Conservation (phyloP, 2,888 invertebrate species). For the Lasioglossum marginatum region DNA sequence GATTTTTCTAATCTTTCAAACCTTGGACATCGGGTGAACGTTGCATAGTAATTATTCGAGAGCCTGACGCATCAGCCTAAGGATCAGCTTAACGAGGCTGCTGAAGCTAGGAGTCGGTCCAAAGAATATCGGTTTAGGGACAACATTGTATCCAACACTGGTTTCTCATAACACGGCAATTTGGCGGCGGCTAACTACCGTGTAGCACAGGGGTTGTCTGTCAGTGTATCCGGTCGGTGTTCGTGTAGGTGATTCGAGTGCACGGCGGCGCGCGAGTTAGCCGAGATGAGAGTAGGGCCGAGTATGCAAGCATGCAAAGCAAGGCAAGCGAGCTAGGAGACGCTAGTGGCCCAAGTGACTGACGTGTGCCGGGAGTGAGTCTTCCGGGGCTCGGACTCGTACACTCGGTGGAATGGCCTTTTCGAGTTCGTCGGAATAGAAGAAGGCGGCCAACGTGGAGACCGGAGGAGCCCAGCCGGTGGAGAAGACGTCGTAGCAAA, state of each 20-base stretch:
- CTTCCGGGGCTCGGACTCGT: conserved; percentile 68
- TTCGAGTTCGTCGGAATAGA: conserved; percentile 52
- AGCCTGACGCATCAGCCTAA: neutral
- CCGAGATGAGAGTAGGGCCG: conserved; percentile 33
- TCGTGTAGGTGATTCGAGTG: conserved; percentile 62
- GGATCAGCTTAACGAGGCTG: neutral
- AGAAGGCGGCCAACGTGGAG: conserved; percentile 29
- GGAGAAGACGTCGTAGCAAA: conserved; percentile 29
- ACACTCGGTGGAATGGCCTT: conserved; percentile 52
- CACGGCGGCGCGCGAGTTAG: conserved; percentile 40
- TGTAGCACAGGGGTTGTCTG: conserved; percentile 43
- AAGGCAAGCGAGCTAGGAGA: conserved; percentile 34
- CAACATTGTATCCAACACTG: neutral
- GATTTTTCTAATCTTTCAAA: too few relatives aligned
- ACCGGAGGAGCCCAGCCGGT: conserved; percentile 10
- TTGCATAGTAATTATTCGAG: neutral
- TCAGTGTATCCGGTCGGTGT: conserved; percentile 10
- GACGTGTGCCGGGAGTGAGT: conserved; percentile 71
- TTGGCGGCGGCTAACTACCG: neutral
- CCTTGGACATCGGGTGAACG: neutral
- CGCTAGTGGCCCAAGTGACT: conserved; percentile 63
- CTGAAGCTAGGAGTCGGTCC: neutral
- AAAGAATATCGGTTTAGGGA: neutral
- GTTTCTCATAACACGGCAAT: neutral
- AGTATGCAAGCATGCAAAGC: conserved; percentile 51